Conservation (phyloP, 2,888 invertebrate species). For the Nomada hirtipes region DNA sequence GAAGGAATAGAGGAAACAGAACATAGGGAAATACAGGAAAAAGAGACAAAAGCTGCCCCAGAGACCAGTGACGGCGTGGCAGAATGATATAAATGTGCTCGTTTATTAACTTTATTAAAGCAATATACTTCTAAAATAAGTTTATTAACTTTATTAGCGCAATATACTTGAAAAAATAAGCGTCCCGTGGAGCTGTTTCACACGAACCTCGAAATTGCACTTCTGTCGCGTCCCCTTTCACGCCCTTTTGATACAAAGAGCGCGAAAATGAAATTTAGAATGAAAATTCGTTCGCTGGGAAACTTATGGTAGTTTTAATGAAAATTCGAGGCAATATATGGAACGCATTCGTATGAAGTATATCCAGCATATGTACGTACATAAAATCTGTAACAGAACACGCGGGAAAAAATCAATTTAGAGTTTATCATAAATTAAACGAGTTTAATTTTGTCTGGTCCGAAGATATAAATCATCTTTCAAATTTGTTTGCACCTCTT, state of each 20-base stretch:
- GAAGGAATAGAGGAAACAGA: conserved; percentile 9
- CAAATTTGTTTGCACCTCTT: background rate
- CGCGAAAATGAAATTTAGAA: background rate
- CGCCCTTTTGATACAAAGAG: background rate
- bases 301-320: conserved; percentile 14
- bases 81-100: conserved; percentile 63
- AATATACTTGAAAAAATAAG: conserved; percentile 51
- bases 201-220: conserved; percentile 22
- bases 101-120: conserved; percentile 66
- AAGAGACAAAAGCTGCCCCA: conserved; percentile 47
- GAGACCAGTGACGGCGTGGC: conserved; percentile 35
- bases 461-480: background rate
- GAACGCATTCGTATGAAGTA: background rate
- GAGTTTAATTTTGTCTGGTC: background rate
- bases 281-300: background rate
- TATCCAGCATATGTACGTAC: background rate
- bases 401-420: too few species aligned
- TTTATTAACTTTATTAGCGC: conserved; percentile 56
- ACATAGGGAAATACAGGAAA: background rate
- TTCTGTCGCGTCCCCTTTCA: background rate
- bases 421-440: background rate
- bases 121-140: conserved; percentile 54
- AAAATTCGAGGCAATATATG: conserved; percentile 8
- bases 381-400: background rate
- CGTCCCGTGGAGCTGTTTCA: background rate